Evolutionary conservation across 2,888 invertebrate genomes (phyloP).

Genomic region (Eupsilia transversa): DNA sequence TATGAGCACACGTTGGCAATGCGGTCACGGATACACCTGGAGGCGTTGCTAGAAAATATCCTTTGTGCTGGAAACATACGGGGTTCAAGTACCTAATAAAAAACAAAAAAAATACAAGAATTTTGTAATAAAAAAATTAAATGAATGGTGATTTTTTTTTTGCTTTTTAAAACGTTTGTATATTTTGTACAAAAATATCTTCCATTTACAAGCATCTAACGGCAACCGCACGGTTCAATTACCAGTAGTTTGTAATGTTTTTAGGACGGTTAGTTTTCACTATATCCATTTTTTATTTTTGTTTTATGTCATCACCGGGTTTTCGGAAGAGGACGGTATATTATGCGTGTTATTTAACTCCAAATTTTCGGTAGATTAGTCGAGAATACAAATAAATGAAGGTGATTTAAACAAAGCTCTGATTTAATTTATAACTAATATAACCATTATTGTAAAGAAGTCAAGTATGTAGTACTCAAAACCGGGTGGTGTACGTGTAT

Average conservation of each 20-base stretch:
- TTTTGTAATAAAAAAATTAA: too few species aligned
- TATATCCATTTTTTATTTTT: neutral
- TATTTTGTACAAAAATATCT: neutral
- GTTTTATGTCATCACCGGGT: neutral
- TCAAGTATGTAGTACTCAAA: neutral
- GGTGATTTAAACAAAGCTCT: neutral
- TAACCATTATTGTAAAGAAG: neutral
- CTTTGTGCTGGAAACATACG: slow-evolving; percentile 72
- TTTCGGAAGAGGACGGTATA: neutral
- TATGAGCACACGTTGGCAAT: slow-evolving; percentile 84
- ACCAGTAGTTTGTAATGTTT: slow-evolving; percentile 5
- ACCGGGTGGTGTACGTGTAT: neutral
- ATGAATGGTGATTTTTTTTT: too few species aligned
- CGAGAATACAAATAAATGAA: neutral
- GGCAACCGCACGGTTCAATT: neutral
- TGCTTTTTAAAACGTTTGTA: too few species aligned
- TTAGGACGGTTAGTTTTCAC: neutral
- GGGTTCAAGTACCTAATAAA: too few species aligned
- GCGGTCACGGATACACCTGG: slow-evolving; percentile 84
- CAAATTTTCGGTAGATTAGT: too few species aligned
- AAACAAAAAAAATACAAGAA: too few species aligned
- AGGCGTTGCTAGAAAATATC: slow-evolving; percentile 81
- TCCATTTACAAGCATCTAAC: neutral
- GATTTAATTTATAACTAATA: neutral
- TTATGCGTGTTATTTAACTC: neutral